phyloP scores from a whole-genome alignment of 2,888 invertebrate genomes.

The Anoncus sp. region DNA sequence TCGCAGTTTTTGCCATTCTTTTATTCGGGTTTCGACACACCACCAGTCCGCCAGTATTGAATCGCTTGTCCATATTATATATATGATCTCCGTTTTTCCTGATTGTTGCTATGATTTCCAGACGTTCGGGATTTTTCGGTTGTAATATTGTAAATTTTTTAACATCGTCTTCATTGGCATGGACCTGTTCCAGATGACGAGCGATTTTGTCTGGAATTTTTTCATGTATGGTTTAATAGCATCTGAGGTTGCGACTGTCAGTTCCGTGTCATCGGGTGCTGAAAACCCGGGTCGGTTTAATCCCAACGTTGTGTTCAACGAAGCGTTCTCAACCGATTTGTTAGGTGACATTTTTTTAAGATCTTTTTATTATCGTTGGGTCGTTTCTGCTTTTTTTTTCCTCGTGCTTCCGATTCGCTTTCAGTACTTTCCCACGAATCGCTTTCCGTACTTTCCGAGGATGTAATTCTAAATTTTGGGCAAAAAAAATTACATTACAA shows the following conservation, averaged over 20 bases:
- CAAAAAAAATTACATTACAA: too few species aligned
- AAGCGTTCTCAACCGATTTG: background rate
- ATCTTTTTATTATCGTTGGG: too few species aligned
- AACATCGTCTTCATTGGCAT: conserved; percentile 55
- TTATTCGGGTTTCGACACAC: conserved; percentile 42
- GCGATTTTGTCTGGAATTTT: conserved; percentile 57
- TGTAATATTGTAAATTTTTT: conserved; percentile 47
- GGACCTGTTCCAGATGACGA: conserved; percentile 50
- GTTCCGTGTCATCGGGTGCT: conserved; percentile 22
- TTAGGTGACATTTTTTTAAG: too few species aligned
- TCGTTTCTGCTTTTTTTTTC: too few species aligned
- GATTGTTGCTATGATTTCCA: conserved; percentile 41
- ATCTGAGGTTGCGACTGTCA: conserved; percentile 1
- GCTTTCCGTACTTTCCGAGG: too few species aligned
- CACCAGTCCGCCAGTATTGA: conserved; percentile 42
- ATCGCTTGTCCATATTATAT: conserved; percentile 49
- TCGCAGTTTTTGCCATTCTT: conserved; percentile 40
- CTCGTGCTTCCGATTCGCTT: too few species aligned
- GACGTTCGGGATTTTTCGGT: conserved; percentile 31
- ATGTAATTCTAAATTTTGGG: too few species aligned
- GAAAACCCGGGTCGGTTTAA: conserved; percentile 4
- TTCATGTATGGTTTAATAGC: conserved; percentile 14
- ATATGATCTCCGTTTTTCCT: conserved; percentile 54
- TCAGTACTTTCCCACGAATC: too few species aligned
- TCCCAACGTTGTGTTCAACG: background rate